A percentile compares a stretch with the other conserved stretches of the same genome.
Conservation (phyloP, 2,113 vertebrate species). For the Cisticola juncidis region DNA sequence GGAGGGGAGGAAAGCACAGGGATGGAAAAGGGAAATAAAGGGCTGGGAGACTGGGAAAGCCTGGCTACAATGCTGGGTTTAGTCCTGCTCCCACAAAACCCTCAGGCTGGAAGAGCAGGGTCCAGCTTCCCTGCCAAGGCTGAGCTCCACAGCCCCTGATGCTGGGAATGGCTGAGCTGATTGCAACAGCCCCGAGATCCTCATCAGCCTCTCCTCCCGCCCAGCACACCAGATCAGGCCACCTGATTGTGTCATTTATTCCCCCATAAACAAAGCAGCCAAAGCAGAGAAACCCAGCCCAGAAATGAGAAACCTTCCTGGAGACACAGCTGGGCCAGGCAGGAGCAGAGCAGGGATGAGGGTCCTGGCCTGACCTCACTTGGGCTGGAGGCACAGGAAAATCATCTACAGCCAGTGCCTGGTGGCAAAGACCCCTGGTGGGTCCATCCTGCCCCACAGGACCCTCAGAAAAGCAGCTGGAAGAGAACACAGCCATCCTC, state of each 20-base stretch:
- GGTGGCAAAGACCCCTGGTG: not conserved
- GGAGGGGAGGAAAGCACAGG: not conserved
- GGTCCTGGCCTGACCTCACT: not conserved
- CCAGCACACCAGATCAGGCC: not conserved
- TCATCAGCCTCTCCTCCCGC: constrained; percentile 1
- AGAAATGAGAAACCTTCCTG: not conserved
- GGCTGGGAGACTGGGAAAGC: not conserved
- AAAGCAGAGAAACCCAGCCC: constrained; percentile 6
- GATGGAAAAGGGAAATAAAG: not conserved
- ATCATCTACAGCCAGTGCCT: not conserved
- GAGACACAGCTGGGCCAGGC: not conserved
- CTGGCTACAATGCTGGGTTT: not conserved
- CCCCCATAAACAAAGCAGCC: not conserved
- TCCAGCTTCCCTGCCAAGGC: not conserved
- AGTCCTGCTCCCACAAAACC: rapidly evolving
- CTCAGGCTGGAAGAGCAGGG: not conserved
- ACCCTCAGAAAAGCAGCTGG: not conserved
- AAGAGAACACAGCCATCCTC: not conserved
- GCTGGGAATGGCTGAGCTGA: not conserved
- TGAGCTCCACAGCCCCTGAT: not conserved
- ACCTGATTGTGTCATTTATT: constrained; percentile 16
- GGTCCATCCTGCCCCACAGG: not conserved
- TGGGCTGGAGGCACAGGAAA: not conserved
- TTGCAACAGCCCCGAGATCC: not conserved
- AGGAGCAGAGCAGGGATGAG: not conserved